Base-by-base conservation (phyloP, 1,140 invertebrate genomes). In the Drosophila kohkoa region DNA sequence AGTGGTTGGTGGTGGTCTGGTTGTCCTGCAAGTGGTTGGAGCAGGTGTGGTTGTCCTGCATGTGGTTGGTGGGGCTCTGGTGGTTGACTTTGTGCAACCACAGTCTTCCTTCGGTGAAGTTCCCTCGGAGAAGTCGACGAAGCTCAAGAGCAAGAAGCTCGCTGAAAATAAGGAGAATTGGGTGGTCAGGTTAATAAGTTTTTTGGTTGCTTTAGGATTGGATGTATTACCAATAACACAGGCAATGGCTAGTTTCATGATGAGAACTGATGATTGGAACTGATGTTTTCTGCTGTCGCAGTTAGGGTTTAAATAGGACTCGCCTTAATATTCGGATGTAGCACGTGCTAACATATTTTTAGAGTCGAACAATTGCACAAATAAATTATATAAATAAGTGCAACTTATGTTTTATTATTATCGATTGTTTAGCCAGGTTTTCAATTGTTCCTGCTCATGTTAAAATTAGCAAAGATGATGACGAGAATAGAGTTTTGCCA, bases 191-290 rank as follows among this genome's bases (percentile, higher is more conserved):
- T 43, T 43, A 43, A 11, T 41, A 8, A n/a, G 38, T 41, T 1
- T 0, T 41, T 8, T 11, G 11, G 1, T 41, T 41, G 3, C 35
- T 10, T 38, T 3, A 43, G n/a, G 2, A 3, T 13, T 43, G 2
- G 5, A 43, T 3, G 41, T 43, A n/a, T 43, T 43, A 43, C 41
- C 41, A 43, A 43, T 43, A 43, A 43, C 41, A 13, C 3, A 43
- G 41, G 41, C 41, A n/a, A 43, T 43, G n/a, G 41, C n/a, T 13
- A 43, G 41, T 43, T 43, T 43, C 41, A 43, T 43, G 41, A 13
- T 43, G n/a, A 13, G 11, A 43, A 43, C 3, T 43, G 11, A 43
- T 13, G 41, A 5, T 43, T 43, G 5, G 3, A 43, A 43, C 41
- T 43, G 41, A 43, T 43, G n/a, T 0, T 13, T 43, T 43, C 4